These are phyloP conservation scores for Horisme vitalbata DNA, from an alignment of 2,888 invertebrate species.

Conservation along the genomic window DNA sequence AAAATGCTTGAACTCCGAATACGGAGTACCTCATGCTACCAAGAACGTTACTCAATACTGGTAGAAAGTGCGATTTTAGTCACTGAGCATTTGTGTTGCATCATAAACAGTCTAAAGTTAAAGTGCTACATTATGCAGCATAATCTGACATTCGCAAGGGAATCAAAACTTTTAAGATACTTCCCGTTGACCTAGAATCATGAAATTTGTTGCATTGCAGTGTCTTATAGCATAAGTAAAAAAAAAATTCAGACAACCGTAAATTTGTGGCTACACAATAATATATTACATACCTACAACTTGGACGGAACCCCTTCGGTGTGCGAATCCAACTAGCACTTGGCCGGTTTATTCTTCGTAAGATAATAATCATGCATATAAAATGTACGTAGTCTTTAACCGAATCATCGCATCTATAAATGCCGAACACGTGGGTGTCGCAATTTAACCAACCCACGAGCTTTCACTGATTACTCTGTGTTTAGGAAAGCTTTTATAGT, in stretches of 20 bases:
- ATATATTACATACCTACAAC: no score
- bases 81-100: slow-evolving; percentile 59
- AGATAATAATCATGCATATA: slow-evolving; percentile 34
- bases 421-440: slow-evolving; percentile 45
- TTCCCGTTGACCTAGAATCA: no score
- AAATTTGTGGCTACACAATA: no score
- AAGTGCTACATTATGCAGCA: no score
- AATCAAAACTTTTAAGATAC: no score
- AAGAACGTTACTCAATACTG: slow-evolving; percentile 64
- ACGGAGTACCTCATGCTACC: slow-evolving; percentile 46
- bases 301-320: no score
- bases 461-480: slow-evolving; percentile 31
- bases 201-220: no score
- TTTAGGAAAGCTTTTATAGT: slow-evolving; percentile 34
- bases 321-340: no score
- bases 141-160: no score
- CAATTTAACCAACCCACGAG: slow-evolving; percentile 47
- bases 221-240: no score
- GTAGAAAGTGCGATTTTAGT: slow-evolving; percentile 69
- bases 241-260: no score
- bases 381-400: no score
- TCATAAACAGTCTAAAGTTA: slow-evolving; percentile 48
- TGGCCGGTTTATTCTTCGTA: slow-evolving; percentile 14
- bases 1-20: slow-evolving; percentile 45
- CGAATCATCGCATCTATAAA: slow-evolving; percentile 46